Percentiles rank a stretch among this genome's conserved stretches.
phyloP scores from a whole-genome alignment of 64 coral and sea anemone genomes.

The Dendrophyllia cribrosa region DNA sequence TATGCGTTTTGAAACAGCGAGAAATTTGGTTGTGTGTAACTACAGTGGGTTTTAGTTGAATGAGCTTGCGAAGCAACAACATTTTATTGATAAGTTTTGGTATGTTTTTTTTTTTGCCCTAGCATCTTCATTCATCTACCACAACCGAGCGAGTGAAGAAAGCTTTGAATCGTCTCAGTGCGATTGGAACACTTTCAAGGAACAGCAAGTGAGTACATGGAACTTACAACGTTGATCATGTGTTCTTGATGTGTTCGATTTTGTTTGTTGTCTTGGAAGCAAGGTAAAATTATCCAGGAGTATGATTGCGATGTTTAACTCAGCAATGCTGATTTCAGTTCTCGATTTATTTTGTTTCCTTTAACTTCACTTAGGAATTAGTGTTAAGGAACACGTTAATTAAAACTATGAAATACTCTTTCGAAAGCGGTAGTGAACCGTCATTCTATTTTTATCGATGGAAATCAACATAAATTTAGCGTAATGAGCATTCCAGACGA shows the following conservation, averaged over 20 bases:
- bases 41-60: background rate
- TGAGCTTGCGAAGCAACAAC: background rate
- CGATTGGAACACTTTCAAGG: slow-evolving; percentile 57
- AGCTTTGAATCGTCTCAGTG: slow-evolving; percentile 60
- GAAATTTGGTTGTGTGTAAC: background rate
- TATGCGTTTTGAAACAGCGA: background rate
- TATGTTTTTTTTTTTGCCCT: slow-evolving; percentile 10
- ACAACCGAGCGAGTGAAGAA: slow-evolving; percentile 62
- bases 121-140: slow-evolving; percentile 29
- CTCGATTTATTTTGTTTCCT: background rate
- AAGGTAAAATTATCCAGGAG: background rate
- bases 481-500: slow-evolving; percentile 6
- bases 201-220: slow-evolving; percentile 60
- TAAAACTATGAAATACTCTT: background rate
- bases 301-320: background rate
- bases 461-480: background rate
- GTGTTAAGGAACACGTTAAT: background rate
- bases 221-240: background rate
- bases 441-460: slow-evolving; percentile 26
- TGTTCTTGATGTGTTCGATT: background rate
- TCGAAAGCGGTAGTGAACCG: background rate
- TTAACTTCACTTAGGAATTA: background rate
- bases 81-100: background rate
- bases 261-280: background rate
- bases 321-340: too few relatives aligned